Conservation (phyloP, 2,797 vertebrate genomes). For the Enteromius afrohamiltoni region DNA sequence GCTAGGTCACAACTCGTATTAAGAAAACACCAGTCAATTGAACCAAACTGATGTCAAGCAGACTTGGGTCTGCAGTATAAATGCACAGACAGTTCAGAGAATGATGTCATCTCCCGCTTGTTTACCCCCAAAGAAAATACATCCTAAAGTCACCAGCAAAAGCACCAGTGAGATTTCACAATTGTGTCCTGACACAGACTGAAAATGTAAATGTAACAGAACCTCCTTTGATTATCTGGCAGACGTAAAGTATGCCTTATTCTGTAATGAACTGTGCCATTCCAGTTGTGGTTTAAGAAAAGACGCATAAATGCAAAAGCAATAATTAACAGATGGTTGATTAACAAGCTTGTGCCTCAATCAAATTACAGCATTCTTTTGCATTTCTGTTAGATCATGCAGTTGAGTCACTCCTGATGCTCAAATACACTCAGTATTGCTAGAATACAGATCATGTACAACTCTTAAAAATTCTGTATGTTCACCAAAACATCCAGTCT, state of each 20-base stretch:
- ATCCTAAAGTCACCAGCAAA: constrained; percentile 81
- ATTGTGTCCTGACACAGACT: background rate
- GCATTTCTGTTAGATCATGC: too few species aligned
- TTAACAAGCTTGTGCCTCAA: constrained; percentile 60
- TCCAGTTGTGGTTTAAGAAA: constrained; percentile 45
- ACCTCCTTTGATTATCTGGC: constrained; percentile 49
- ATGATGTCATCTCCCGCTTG: constrained; percentile 67
- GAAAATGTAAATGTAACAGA: constrained; percentile 35
- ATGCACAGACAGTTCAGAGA: constrained; percentile 34
- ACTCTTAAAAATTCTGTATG: background rate
- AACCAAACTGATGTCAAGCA: background rate
- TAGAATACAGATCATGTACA: background rate
- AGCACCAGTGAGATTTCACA: constrained; percentile 54
- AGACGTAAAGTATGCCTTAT: constrained; percentile 53
- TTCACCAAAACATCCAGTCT: background rate
- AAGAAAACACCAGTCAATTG: constrained; percentile 13
- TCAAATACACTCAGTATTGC: background rate
- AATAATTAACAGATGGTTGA: constrained; percentile 74
- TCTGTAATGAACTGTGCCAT: constrained; percentile 64
- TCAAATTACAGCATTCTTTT: constrained; percentile 27
- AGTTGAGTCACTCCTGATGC: background rate
- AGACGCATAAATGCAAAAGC: constrained; percentile 66
- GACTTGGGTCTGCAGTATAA: background rate
- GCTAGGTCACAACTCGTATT: background rate
- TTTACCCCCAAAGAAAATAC: constrained; percentile 77